Base-by-base conservation (phyloP, 2,888 invertebrate species). In the Torymus texanus region DNA sequence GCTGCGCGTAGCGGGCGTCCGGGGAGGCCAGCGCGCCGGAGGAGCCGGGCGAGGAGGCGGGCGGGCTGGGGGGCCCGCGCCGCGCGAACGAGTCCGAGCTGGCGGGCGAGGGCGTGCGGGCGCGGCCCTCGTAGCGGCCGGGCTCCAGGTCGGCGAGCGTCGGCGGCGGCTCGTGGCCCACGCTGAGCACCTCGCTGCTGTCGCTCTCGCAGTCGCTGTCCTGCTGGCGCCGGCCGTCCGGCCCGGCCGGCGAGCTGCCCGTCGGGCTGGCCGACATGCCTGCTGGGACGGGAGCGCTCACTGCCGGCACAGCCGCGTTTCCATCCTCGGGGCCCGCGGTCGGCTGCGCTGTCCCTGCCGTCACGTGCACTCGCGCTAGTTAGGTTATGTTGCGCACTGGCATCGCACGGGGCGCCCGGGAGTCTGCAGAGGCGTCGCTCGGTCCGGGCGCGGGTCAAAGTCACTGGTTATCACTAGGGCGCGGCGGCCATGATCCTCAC, bases 121-220 rank as follows among this genome's bases (percentile, higher is more conserved):
- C 41, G 84, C 82, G 13, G 14, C 56, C 18, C 50, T n/a, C n/a
- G n/a, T n/a, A n/a, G 59, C n/a, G 21, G 41, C 41, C 18, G 24
- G 88, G 16, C 88, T 87, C 71, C 21, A 68, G 29, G 5, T 83
- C 84, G 3, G 82, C 86, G 66, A 86, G 83, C 21, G 86, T 84
- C 63, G 90, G 90, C 80, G 88, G 87, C 11, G 93, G 93, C 85
- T 96, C 96, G 87, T 95, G 95, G 8, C 96, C 95, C 82, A 96
- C 96, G 84, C 95, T 96, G 53, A 96, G 88, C 3, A 95, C 96
- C 62, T 96, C 96, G 86, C 95, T 95, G 85, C 95, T 95, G 78
- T 90, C 90, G 83, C 89, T 89, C 76, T 88, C 90, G 83, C 88
- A 88, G 81, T 90, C 90, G 58, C 65, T 67, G 8, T 65, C 79